A percentile compares a stretch with the other conserved stretches of the same genome.
These are phyloP conservation scores for Himalopsyche anomala DNA, from an alignment of 2,888 invertebrate genomes.

Conservation along the genomic window DNA sequence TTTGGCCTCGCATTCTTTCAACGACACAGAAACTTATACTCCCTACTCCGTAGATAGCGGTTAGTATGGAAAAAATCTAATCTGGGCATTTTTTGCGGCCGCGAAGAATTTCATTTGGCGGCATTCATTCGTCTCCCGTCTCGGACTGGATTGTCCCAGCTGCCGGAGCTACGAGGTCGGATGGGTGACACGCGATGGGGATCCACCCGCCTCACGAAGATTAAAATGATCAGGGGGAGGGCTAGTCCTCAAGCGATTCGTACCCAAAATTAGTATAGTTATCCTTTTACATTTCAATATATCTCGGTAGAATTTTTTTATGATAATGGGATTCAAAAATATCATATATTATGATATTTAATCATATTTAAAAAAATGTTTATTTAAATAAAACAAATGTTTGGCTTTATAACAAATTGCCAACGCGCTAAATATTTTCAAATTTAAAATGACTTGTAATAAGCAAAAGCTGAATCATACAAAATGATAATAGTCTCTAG, in stretches of 20 bases:
- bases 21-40: slow-evolving; percentile 22
- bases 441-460: too few species aligned
- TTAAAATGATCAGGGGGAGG: slow-evolving; percentile 60
- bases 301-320: too few species aligned
- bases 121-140: slow-evolving; percentile 77
- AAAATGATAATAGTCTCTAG: too few species aligned
- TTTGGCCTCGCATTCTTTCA: slow-evolving; percentile 29
- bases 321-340: too few species aligned
- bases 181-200: not conserved
- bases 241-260: not conserved
- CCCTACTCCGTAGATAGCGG: slow-evolving; percentile 21
- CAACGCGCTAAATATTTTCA: too few species aligned
- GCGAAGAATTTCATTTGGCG: slow-evolving; percentile 80
- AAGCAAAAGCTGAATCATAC: too few species aligned
- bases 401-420: too few species aligned
- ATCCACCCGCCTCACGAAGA: slow-evolving; percentile 49
- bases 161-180: not conserved
- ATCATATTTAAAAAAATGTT: too few species aligned
- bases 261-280: not conserved
- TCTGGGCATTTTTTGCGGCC: slow-evolving; percentile 80
- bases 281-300: too few species aligned
- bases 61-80: slow-evolving; percentile 75
- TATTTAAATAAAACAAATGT: too few species aligned
- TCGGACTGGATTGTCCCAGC: slow-evolving; percentile 47
- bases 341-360: too few species aligned